A percentile compares a stretch with the other conserved stretches of the same genome.
phyloP scores from a whole-genome alignment of 1,140 invertebrate genomes.

The Papilio polytes region DNA sequence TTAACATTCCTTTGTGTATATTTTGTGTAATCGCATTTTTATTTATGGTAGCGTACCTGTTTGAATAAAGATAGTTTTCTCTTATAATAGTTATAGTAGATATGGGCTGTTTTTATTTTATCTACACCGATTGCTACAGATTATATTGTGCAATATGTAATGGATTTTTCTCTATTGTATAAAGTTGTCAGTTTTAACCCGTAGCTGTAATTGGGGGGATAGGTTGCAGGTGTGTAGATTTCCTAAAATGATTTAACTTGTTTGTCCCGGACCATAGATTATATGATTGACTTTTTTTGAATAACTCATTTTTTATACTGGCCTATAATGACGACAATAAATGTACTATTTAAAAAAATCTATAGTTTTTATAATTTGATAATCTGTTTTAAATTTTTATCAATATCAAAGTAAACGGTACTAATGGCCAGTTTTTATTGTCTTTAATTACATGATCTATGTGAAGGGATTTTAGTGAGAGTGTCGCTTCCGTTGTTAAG shows the following conservation, averaged over 20 bases:
- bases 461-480: slow-evolving; percentile 52
- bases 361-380: background rate
- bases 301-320: background rate
- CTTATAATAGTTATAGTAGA: slow-evolving; percentile 69
- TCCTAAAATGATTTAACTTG: slow-evolving; percentile 46
- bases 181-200: slow-evolving; percentile 41
- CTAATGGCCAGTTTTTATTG: background rate
- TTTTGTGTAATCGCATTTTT: slow-evolving; percentile 67
- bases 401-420: slow-evolving; percentile 15
- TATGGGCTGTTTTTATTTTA: slow-evolving; percentile 71
- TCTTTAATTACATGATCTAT: slow-evolving; percentile 47
- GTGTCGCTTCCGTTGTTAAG: slow-evolving; percentile 60
- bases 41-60: slow-evolving; percentile 59
- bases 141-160: slow-evolving; percentile 73
- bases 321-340: slow-evolving; percentile 37
- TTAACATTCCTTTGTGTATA: slow-evolving; percentile 75
- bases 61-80: slow-evolving; percentile 49
- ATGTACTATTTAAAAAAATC: background rate
- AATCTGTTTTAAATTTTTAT: background rate
- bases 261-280: slow-evolving; percentile 30
- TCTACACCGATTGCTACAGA: slow-evolving; percentile 69
- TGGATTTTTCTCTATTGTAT: slow-evolving; percentile 63
- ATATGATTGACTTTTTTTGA: background rate
- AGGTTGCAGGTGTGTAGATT: slow-evolving; percentile 51
- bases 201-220: slow-evolving; percentile 48